These are phyloP conservation scores for Pemphredon lugubris DNA, from an alignment of 2,888 invertebrate genomes.

Conservation along the genomic window DNA sequence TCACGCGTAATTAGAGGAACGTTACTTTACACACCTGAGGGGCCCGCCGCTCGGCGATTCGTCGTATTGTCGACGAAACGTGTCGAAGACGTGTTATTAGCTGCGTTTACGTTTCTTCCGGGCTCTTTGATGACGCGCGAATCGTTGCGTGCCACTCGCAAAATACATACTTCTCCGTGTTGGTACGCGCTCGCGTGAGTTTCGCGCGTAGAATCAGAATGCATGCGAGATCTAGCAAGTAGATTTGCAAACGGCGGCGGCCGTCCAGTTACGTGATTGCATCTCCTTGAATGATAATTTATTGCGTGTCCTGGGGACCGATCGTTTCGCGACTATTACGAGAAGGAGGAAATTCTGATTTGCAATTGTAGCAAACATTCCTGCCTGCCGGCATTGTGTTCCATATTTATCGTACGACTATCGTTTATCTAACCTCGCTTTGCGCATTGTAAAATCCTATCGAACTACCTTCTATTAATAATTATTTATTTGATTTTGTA, in stretches of 20 bases:
- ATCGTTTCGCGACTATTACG: too few species aligned
- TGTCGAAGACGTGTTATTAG: constrained; percentile 34
- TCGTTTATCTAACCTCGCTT: too few species aligned
- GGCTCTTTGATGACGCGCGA: constrained; percentile 23
- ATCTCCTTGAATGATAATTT: background rate
- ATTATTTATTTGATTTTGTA: too few species aligned
- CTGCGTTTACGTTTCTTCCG: constrained; percentile 39
- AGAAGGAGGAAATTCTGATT: too few species aligned
- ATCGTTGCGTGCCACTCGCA: constrained; percentile 39
- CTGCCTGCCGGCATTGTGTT: too few species aligned
- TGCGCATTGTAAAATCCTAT: too few species aligned
- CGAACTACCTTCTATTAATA: too few species aligned
- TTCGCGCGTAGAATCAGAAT: background rate
- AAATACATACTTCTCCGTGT: too few species aligned
- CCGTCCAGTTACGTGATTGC: background rate
- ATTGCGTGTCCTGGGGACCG: background rate
- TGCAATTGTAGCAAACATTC: too few species aligned
- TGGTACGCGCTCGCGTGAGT: too few species aligned
- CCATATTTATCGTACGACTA: too few species aligned
- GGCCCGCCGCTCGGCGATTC: constrained; percentile 10
- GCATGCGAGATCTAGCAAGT: background rate
- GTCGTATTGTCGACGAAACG: constrained; percentile 32
- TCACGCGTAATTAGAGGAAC: constrained; percentile 50
- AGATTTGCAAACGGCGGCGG: background rate
- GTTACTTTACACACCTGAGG: constrained; percentile 21